Evolutionary conservation across 2,888 invertebrate genomes (phyloP), one percentile per base, ranked within the genome.

Genomic region (Lepidocyrtinus sp.): DNA sequence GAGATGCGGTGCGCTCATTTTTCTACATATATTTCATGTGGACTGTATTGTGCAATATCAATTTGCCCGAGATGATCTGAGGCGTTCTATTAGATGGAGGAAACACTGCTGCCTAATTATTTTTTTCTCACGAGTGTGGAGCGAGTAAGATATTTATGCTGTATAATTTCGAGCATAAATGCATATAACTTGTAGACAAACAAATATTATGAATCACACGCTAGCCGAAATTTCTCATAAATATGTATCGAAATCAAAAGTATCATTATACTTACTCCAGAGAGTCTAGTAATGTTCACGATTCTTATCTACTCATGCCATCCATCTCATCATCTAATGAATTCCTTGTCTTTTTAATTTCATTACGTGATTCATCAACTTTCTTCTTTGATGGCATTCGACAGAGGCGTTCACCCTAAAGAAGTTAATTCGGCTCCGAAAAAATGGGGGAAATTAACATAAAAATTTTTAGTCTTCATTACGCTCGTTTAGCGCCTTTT

Each of bases 281-380:
- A n/a, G n/a, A 19, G 21, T 61, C 61, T 61, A 19, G 22, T 9
- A 22, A 17, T 21, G 22, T 21, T 22, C 21, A 55, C 55, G 62
- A 25, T 26, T 64, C 65, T 46, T 26, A 73, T 59, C 67, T 45
- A 12, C 67, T 12, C 67, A 17, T 17, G 25, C 36, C 36, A 12
- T 36, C 36, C 5, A 7, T n/a, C 5, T 50, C 50, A 50, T 50
- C n/a, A 17, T 62, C 55, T 70, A 71, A 71, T 46, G 65, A 67
- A 63, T 50, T 70, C 64, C 69, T 75, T 70, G 69, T 75, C 62
- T 36, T 36, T 50, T 17, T 75, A 75, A 75, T 70, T 75, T 69
- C 70, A 63, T 70, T 76, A 27, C 71, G 65, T 59, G 59, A 59
- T 71, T 76, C 71, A 76, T 76, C 76, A 76, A 65, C 50, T 65